Conservation (phyloP, 2,113 vertebrate species). For the Calyptommatus sinebrachiatus region DNA sequence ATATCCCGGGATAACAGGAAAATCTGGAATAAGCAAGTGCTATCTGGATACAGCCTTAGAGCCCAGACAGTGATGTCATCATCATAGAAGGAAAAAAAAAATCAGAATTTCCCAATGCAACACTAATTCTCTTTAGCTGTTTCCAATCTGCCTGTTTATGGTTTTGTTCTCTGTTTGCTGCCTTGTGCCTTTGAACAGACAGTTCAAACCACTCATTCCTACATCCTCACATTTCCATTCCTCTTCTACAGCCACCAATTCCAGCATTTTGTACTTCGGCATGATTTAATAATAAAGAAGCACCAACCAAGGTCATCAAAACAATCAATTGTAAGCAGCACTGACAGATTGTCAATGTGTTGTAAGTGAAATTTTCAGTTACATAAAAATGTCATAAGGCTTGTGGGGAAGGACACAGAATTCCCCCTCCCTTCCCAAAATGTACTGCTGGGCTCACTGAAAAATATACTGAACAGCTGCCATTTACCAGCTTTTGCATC, state of each 20-base stretch:
- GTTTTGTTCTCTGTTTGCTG: neutral
- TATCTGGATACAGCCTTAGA: too few species aligned
- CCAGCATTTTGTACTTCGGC: neutral
- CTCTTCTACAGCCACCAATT: neutral
- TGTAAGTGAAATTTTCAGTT: neutral
- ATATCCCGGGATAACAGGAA: too few species aligned
- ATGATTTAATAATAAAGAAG: neutral
- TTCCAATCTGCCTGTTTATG: neutral
- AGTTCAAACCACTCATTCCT: neutral
- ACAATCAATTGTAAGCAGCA: neutral
- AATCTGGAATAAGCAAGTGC: too few species aligned
- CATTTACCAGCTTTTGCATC: constrained; percentile 2
- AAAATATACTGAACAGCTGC: constrained; percentile 14
- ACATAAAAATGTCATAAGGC: constrained; percentile 5
- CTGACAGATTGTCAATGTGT: neutral
- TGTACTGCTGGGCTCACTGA: neutral
- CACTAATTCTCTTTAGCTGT: neutral
- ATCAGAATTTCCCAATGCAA: neutral
- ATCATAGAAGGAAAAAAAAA: too few species aligned
- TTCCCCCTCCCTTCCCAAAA: neutral
- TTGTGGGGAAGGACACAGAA: neutral
- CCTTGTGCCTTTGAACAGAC: neutral
- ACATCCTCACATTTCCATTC: neutral
- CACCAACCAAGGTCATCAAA: neutral
- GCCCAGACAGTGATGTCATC: too few species aligned